Evolutionary conservation across 2,797 vertebrate species (phyloP).

Genomic region (Setipinna tenuifilis): DNA sequence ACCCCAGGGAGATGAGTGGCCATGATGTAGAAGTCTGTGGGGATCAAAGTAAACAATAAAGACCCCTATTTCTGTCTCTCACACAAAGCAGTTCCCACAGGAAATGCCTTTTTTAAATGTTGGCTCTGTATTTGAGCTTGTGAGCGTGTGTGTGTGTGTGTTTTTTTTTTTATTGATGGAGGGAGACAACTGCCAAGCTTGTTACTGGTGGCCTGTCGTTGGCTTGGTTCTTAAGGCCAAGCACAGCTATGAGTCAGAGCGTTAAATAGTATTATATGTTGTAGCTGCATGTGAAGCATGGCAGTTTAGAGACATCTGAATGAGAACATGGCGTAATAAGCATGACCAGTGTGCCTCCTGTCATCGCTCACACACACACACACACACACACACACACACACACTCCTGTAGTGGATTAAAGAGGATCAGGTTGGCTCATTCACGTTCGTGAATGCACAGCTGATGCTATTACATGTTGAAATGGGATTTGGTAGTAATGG

Average conservation of each 20-base stretch:
- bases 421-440: background rate
- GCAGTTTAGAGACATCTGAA: background rate
- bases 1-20: too few species aligned
- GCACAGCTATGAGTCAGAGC: background rate
- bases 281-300: background rate
- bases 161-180: constrained; percentile 20
- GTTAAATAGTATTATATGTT: background rate
- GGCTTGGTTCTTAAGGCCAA: background rate
- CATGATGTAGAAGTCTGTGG: too few species aligned
- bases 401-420: background rate
- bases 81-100: background rate
- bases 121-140: background rate
- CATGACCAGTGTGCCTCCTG: background rate
- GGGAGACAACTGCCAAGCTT: background rate
- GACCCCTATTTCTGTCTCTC: background rate
- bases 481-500: background rate
- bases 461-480: background rate
- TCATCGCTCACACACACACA: background rate
- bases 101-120: background rate
- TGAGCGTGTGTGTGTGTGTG: too few species aligned
- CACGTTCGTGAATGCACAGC: constrained; percentile 11
- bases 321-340: constrained; percentile 15
- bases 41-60: too few species aligned
- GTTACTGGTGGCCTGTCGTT: background rate
- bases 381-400: background rate